These are phyloP conservation scores for Pluvianellus socialis DNA, from an alignment of 2,113 vertebrate genomes.

Conservation along the genomic window DNA sequence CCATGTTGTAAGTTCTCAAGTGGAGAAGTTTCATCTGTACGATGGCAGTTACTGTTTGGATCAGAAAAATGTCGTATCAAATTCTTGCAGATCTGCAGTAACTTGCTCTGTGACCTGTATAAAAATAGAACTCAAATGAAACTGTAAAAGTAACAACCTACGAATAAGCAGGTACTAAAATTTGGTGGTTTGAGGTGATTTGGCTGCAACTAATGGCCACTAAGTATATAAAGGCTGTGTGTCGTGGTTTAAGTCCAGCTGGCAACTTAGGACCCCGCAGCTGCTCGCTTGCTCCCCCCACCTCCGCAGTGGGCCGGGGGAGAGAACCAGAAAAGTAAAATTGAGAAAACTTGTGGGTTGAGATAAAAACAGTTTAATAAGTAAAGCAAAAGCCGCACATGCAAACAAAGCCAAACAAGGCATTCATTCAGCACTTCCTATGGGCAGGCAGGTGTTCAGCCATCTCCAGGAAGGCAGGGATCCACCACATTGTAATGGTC, in stretches of 20 bases:
- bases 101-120: background rate
- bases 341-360: background rate
- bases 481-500: background rate
- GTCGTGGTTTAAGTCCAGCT: background rate
- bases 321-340: background rate
- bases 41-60: background rate
- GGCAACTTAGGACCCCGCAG: background rate
- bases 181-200: background rate
- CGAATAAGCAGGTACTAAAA: background rate
- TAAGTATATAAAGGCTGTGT: background rate
- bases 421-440: background rate
- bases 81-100: background rate
- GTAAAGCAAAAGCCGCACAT: background rate
- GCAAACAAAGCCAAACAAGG: background rate
- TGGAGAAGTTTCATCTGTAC: background rate
- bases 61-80: background rate
- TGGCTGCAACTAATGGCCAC: background rate
- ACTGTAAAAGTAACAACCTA: background rate
- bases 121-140: background rate
- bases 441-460: background rate
- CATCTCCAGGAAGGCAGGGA: background rate
- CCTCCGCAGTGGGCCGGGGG: background rate
- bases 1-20: background rate
- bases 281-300: background rate
- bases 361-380: background rate